These are phyloP conservation scores for Otolemur garnettii DNA, from an alignment of 2,113 vertebrate species.

Conservation along the genomic window DNA sequence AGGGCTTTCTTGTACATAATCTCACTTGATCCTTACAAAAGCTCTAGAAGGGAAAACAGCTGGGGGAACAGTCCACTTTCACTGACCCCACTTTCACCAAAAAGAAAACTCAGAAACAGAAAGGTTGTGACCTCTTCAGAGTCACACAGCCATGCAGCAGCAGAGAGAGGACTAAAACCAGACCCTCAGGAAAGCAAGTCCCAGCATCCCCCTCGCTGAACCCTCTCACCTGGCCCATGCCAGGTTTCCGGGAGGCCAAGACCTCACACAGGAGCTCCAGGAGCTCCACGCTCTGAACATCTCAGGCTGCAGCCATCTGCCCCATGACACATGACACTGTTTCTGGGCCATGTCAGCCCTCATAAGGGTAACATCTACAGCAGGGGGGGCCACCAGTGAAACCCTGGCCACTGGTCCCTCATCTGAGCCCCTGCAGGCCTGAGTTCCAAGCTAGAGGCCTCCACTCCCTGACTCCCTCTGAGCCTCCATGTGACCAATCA, in stretches of 20 bases:
- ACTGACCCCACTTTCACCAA: background rate
- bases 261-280: background rate
- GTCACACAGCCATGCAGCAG: background rate
- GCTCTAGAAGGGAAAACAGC: background rate
- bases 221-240: background rate
- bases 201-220: background rate
- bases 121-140: background rate
- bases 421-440: background rate
- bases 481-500: background rate
- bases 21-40: slow-evolving; percentile 18
- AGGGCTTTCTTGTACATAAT: background rate
- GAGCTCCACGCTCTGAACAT: no score
- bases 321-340: rapidly evolving
- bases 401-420: background rate
- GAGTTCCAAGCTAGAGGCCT: background rate
- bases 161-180: background rate
- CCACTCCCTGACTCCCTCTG: background rate
- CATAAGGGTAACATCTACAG: no score
- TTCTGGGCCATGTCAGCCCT: rapidly evolving
- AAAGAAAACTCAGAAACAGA: background rate
- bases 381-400: background rate
- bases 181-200: background rate
- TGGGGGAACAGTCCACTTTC: background rate
- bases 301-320: background rate
- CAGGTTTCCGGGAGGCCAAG: background rate